phyloP scores from a whole-genome alignment of 2,888 invertebrate genomes.

The Cyclophora punctaria region DNA sequence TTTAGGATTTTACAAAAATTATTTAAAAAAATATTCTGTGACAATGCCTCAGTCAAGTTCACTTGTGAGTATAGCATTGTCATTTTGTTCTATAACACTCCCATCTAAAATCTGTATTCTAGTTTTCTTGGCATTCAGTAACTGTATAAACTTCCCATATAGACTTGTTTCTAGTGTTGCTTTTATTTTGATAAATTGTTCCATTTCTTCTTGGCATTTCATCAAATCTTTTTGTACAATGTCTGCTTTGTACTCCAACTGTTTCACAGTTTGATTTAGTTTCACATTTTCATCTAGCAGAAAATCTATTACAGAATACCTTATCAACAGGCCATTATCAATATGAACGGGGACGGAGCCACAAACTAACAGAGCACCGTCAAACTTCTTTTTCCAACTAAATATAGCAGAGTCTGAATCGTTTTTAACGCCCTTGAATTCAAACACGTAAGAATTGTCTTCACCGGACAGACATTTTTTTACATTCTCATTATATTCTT shows the following conservation, averaged over 20 bases:
- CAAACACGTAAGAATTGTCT: slow-evolving; percentile 24
- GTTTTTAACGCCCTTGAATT: slow-evolving; percentile 20
- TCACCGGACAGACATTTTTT: slow-evolving; percentile 25
- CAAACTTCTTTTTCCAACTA: slow-evolving; percentile 44
- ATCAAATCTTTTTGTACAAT: slow-evolving; percentile 29
- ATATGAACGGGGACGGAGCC: slow-evolving; percentile 36
- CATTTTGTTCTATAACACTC: slow-evolving; percentile 1
- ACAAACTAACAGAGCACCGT: slow-evolving; percentile 30
- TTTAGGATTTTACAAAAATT: background rate
- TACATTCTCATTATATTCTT: slow-evolving; percentile 36
- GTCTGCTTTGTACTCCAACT: slow-evolving; percentile 20
- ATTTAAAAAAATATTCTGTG: slow-evolving; percentile 1
- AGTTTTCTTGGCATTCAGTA: slow-evolving; percentile 55
- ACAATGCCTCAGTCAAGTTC: background rate
- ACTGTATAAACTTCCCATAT: slow-evolving; percentile 52
- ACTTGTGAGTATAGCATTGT: background rate
- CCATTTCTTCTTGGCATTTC: slow-evolving; percentile 37
- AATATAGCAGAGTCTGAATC: slow-evolving; percentile 30
- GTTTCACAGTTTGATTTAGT: slow-evolving; percentile 23
- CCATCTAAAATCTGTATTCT: slow-evolving; percentile 27
- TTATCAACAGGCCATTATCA: slow-evolving; percentile 24
- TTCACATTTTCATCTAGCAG: slow-evolving; percentile 39
- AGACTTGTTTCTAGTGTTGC: slow-evolving; percentile 37
- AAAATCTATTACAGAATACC: slow-evolving; percentile 36
- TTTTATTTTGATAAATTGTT: slow-evolving; percentile 41